Evolutionary conservation across 2,113 vertebrate species (phyloP), one percentile per base, ranked within the genome.

Genomic region (Copsychus sechellarum): DNA sequence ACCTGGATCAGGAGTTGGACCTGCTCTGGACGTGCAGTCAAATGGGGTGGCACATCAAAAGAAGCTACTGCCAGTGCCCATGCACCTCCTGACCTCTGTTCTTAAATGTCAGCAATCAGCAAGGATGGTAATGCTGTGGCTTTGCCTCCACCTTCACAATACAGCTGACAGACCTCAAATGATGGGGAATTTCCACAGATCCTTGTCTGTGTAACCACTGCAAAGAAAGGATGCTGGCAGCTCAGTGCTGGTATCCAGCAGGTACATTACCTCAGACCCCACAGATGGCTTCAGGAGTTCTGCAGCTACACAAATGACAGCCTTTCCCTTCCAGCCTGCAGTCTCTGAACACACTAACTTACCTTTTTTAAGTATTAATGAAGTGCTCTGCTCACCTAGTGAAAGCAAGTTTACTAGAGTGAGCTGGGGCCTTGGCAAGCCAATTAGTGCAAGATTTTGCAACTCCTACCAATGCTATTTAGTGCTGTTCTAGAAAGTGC

Each of bases 11-110:
- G 50, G 12, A 13, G n/a, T 8, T 80, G 38, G 29, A 5, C 19
- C 56, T 50, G 16, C 34, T 54, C 56, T 73, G 56, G 15, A 5
- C 4, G 11, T 14, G 2, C 0, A 60, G 43, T 36, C 48, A 38
- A 33, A 57, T 0, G 0, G 23, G 19, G 14, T 14, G 8, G 31
- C 20, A 61, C 33, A 56, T 24, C 38, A 54, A 67, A 31, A 64
- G 13, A 13, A 62, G 20, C 15, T n/a, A 28, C 4, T 51, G 9
- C 47, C 84, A 82, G 43, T 15, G 8, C 31, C 53, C 23, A 1
- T 1, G 11, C 1, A n/a, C 10, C 21, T 74, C 42, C 12, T 33
- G 31, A 51, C 25, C 38, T 73, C 51, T 45, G 1, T 12, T 81
- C 87, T 53, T 17, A 58, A n/a, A 69, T 1, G 2, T 9, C 51